Percentiles rank a stretch among this genome's conserved stretches.
Evolutionary conservation across 2,797 vertebrate genomes (phyloP).

Genomic region (Syngnathus acus): DNA sequence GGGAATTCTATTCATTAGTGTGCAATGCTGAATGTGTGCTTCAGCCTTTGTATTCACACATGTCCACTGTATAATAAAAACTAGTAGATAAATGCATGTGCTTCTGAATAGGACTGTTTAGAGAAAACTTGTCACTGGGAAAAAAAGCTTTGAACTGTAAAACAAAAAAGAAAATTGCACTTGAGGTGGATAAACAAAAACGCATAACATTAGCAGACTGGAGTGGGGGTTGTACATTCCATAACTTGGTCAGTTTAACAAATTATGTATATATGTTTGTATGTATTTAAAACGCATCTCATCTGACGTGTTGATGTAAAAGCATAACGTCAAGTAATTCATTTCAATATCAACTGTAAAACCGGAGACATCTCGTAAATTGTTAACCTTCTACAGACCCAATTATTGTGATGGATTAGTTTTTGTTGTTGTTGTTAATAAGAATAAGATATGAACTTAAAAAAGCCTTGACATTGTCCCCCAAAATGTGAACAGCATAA

Average conservation of each 20-base stretch:
- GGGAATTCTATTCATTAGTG: conserved; percentile 57
- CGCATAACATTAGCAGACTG: neutral
- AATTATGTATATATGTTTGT: neutral
- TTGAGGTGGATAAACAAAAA: conserved; percentile 6
- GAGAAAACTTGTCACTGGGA: conserved; percentile 2
- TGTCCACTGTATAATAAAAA: conserved; percentile 18
- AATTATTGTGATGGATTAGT: neutral
- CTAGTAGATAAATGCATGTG: conserved; percentile 18
- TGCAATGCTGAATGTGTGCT: conserved; percentile 18
- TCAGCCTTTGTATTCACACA: conserved; percentile 16
- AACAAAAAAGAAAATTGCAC: conserved; percentile 1
- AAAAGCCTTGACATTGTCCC: too few relatives aligned
- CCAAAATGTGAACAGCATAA: too few relatives aligned
- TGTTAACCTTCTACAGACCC: neutral
- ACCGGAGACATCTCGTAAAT: neutral
- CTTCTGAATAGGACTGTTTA: conserved; percentile 26
- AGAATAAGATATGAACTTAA: too few relatives aligned
- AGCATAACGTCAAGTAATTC: neutral
- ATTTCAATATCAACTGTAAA: neutral
- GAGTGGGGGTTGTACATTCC: neutral
- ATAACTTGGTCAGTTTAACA: neutral
- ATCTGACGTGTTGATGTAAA: neutral
- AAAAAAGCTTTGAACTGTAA: conserved; percentile 2
- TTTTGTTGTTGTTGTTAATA: neutral
- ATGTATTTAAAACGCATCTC: neutral